These are phyloP conservation scores for Agrochola macilenta DNA, from an alignment of 2,888 invertebrate species.

Conservation along the genomic window DNA sequence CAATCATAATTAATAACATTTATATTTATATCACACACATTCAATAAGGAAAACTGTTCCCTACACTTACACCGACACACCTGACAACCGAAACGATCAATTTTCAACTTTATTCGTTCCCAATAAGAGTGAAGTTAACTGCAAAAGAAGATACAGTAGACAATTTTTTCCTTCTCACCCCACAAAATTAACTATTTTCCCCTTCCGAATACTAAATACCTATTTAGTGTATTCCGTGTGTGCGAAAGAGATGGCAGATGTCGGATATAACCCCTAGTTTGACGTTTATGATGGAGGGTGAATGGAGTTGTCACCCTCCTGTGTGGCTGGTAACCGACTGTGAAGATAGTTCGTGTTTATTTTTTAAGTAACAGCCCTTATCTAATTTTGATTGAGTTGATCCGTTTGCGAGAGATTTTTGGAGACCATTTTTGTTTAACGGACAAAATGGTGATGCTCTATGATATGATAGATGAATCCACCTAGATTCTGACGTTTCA, in stretches of 20 bases:
- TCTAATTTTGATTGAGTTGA: slow-evolving; percentile 61
- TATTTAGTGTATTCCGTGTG: slow-evolving; percentile 86
- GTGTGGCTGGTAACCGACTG: slow-evolving; percentile 77
- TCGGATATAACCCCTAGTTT: slow-evolving; percentile 80
- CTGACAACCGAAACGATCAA: slow-evolving; percentile 41
- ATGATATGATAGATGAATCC: too few relatives aligned
- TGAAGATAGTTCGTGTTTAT: slow-evolving; percentile 84
- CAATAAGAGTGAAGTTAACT: slow-evolving; percentile 43
- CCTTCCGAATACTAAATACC: slow-evolving; percentile 90
- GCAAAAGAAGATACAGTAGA: slow-evolving; percentile 59
- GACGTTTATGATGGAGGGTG: slow-evolving; percentile 81
- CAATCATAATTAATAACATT: slow-evolving; percentile 78
- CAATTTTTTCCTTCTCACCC: slow-evolving; percentile 86
- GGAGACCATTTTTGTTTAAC: slow-evolving; percentile 11
- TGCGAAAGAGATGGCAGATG: slow-evolving; percentile 74
- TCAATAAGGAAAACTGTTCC: slow-evolving; percentile 77
- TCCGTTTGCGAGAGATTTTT: slow-evolving; percentile 31
- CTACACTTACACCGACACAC: slow-evolving; percentile 40
- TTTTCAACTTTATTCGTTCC: slow-evolving; percentile 51
- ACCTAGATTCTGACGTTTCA: too few relatives aligned
- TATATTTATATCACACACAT: slow-evolving; percentile 79
- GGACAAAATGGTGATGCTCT: neutral
- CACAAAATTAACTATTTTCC: slow-evolving; percentile 87
- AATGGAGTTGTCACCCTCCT: slow-evolving; percentile 73
- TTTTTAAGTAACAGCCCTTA: slow-evolving; percentile 72